These are phyloP conservation scores for Antheraea mylitta DNA, from an alignment of 1,140 invertebrate genomes.

Conservation along the genomic window DNA sequence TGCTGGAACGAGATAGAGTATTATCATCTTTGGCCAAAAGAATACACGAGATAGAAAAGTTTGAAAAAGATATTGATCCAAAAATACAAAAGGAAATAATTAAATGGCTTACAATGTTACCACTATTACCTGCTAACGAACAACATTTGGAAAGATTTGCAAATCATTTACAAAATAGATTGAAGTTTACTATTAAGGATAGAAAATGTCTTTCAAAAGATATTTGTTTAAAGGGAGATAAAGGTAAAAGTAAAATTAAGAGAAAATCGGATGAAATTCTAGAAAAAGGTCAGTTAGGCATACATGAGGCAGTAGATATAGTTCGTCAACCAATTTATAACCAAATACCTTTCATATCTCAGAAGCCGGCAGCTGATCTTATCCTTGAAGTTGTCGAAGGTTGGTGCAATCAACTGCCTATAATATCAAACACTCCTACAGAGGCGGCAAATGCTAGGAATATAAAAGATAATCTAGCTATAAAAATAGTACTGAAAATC, in stretches of 20 bases:
- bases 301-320: not conserved
- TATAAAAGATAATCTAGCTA: conserved; percentile 33
- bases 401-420: conserved; percentile 40
- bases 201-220: conserved; percentile 1
- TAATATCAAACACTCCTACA: conserved; percentile 22
- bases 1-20: conserved; percentile 43
- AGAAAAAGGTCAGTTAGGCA: not conserved
- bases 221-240: not conserved
- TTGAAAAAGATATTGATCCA: conserved; percentile 21
- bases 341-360: not conserved
- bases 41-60: conserved; percentile 39
- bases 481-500: conserved; percentile 46
- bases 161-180: conserved; percentile 25
- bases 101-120: conserved; percentile 42
- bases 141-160: conserved; percentile 29
- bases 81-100: conserved; percentile 42
- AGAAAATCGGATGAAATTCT: conserved; percentile 7
- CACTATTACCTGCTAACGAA: conserved; percentile 26
- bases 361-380: conserved; percentile 8
- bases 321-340: not conserved
- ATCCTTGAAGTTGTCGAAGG: conserved; percentile 37
- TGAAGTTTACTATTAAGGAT: conserved; percentile 4
- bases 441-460: conserved; percentile 23
- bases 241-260: conserved; percentile 8
- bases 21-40: conserved; percentile 38